A percentile compares a stretch with the other conserved stretches of the same genome.
These are phyloP conservation scores for Virgularia gustaviana DNA, from an alignment of 92 coral and sea anemone genomes.

Conservation along the genomic window DNA sequence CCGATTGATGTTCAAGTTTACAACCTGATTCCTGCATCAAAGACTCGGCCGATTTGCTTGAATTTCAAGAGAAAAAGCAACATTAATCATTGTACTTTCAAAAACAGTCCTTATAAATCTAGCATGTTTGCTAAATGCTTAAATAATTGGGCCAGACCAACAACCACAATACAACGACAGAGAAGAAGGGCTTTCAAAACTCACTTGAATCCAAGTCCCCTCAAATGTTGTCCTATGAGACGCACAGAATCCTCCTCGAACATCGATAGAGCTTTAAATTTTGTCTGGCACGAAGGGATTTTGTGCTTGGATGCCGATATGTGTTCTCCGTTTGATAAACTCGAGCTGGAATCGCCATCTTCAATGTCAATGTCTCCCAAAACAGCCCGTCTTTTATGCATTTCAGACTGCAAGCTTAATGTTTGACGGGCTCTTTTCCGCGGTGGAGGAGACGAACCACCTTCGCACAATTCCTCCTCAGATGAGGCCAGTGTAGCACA, in stretches of 20 bases:
- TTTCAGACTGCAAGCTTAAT: constrained; percentile 98
- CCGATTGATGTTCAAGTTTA: constrained; percentile 98
- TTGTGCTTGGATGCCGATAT: constrained; percentile 60
- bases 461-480: constrained; percentile 98
- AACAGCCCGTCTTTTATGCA: constrained; percentile 99
- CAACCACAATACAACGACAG: constrained; percentile 26
- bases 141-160: not conserved
- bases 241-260: constrained; percentile 97
- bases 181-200: constrained; percentile 55
- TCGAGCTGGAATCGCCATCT: constrained; percentile 94
- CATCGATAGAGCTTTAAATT: constrained; percentile 37
- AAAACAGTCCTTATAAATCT: constrained; percentile 21
- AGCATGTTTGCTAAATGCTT: not conserved
- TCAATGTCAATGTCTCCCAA: constrained; percentile 61
- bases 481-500: constrained; percentile 99
- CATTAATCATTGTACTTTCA: constrained; percentile 19
- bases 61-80: not conserved
- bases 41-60: constrained; percentile 89
- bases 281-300: constrained; percentile 18
- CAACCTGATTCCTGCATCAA: constrained; percentile 97
- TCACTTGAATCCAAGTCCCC: constrained; percentile 98
- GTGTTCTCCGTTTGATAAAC: constrained; percentile 83
- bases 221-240: constrained; percentile 92
- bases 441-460: constrained; percentile 99
- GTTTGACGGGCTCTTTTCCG: constrained; percentile 99